These are phyloP conservation scores for Hippolais icterina DNA, from an alignment of 2,113 vertebrate genomes.

Conservation along the genomic window DNA sequence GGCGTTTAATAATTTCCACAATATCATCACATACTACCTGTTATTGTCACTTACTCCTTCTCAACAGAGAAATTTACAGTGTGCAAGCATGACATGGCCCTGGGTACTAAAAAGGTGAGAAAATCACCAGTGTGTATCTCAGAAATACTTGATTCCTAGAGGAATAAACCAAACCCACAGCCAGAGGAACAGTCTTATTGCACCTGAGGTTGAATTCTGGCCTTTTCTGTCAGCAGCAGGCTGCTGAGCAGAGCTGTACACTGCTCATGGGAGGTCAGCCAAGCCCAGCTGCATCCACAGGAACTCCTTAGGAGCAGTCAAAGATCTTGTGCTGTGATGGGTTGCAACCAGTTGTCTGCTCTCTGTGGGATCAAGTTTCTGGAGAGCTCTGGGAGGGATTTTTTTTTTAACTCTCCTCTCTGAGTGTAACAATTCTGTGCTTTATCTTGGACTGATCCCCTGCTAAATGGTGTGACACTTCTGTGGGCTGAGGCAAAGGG, in stretches of 20 bases:
- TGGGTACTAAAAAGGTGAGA: background rate
- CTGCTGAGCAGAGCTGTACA: background rate
- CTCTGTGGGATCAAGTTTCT: background rate
- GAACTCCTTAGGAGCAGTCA: background rate
- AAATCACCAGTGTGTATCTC: background rate
- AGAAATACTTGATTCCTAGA: background rate
- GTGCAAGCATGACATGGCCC: background rate
- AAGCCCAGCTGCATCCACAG: background rate
- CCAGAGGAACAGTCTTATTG: background rate
- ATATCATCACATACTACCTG: background rate
- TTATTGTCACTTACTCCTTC: background rate
- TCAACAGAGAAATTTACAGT: background rate
- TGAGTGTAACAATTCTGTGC: background rate
- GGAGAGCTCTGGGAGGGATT: background rate
- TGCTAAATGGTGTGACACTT: background rate
- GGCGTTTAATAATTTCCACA: background rate
- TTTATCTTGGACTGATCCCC: background rate
- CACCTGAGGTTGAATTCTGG: background rate
- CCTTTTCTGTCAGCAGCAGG: background rate
- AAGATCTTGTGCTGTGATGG: background rate
- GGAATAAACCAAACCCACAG: background rate
- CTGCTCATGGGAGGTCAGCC: background rate
- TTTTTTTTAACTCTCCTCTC: background rate
- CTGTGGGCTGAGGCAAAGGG: background rate
- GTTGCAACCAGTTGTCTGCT: background rate